A percentile compares a stretch with the other conserved stretches of the same genome.
These are phyloP conservation scores for Calephelis virginiensis DNA, from an alignment of 1,140 invertebrate genomes.

Conservation along the genomic window DNA sequence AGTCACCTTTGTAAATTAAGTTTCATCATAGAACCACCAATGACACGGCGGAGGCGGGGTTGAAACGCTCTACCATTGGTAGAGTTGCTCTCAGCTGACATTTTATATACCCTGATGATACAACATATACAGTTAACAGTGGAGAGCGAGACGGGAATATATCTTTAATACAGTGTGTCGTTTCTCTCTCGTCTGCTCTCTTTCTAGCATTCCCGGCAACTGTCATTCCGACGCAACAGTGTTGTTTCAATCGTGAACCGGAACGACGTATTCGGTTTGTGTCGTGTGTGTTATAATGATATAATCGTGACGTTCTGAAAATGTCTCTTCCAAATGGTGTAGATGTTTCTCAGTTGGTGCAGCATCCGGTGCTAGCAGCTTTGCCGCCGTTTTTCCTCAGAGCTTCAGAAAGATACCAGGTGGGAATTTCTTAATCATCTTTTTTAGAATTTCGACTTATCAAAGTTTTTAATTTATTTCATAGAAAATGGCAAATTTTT, in stretches of 20 bases:
- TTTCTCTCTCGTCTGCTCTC: constrained; percentile 54
- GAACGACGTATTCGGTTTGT: background rate
- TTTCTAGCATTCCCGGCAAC: constrained; percentile 47
- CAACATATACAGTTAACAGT: constrained; percentile 74
- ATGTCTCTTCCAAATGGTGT: constrained; percentile 90
- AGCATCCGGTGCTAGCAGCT: constrained; percentile 89
- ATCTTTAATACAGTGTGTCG: constrained; percentile 63
- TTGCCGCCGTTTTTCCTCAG: constrained; percentile 91
- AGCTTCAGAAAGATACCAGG: constrained; percentile 94
- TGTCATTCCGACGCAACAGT: constrained; percentile 66
- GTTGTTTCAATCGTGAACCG: constrained; percentile 33
- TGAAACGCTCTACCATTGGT: constrained; percentile 43
- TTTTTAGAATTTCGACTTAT: no score
- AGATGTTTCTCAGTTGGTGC: constrained; percentile 89
- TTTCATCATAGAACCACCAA: constrained; percentile 61
- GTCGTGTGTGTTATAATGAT: constrained; percentile 22
- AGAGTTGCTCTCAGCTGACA: constrained; percentile 53
- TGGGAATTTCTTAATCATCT: constrained; percentile 21
- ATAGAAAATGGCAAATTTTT: no score
- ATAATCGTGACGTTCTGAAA: constrained; percentile 42
- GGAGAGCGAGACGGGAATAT: constrained; percentile 49
- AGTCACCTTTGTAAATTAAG: constrained; percentile 77
- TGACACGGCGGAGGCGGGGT: constrained; percentile 49
- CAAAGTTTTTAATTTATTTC: no score
- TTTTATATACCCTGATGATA: constrained; percentile 77